These are phyloP conservation scores for Parasteatoda tepidariorum DNA, from an alignment of 1,140 invertebrate species.

Conservation along the genomic window DNA sequence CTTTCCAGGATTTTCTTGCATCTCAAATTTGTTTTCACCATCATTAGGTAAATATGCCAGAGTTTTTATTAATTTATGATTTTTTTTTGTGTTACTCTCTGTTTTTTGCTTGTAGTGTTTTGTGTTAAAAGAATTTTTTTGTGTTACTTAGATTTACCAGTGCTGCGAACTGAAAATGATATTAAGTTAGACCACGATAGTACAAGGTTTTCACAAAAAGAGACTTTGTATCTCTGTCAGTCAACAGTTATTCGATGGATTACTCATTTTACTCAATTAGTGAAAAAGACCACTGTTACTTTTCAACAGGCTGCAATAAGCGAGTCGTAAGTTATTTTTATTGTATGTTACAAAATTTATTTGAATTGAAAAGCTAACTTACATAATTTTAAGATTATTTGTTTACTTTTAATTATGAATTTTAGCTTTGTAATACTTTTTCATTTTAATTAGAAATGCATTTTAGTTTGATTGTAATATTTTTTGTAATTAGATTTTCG, in stretches of 20 bases:
- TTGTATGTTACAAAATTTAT: no score
- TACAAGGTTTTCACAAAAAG: slow-evolving; percentile 48
- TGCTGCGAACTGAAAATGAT: slow-evolving; percentile 42
- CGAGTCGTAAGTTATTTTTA: slow-evolving; percentile 38
- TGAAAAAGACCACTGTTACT: slow-evolving; percentile 49
- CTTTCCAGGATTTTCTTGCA: slow-evolving; percentile 87
- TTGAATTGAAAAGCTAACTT: no score
- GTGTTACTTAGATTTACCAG: slow-evolving; percentile 46
- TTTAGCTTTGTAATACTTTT: no score
- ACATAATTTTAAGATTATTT: no score
- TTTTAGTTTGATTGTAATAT: no score
- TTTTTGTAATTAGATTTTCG: no score
- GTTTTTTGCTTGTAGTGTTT: neutral
- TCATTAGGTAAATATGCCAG: slow-evolving; percentile 76
- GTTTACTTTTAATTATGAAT: no score
- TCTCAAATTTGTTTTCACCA: slow-evolving; percentile 88
- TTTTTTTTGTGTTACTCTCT: neutral
- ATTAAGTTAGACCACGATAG: slow-evolving; percentile 34
- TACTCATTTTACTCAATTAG: slow-evolving; percentile 78
- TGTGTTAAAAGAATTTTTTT: neutral
- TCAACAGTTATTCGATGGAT: slow-evolving; percentile 91
- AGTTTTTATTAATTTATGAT: neutral
- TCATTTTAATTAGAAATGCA: no score
- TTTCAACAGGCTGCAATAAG: slow-evolving; percentile 19
- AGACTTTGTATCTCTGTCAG: slow-evolving; percentile 78